Conservation (phyloP, 2,888 invertebrate species). For the Macaria liturata region DNA sequence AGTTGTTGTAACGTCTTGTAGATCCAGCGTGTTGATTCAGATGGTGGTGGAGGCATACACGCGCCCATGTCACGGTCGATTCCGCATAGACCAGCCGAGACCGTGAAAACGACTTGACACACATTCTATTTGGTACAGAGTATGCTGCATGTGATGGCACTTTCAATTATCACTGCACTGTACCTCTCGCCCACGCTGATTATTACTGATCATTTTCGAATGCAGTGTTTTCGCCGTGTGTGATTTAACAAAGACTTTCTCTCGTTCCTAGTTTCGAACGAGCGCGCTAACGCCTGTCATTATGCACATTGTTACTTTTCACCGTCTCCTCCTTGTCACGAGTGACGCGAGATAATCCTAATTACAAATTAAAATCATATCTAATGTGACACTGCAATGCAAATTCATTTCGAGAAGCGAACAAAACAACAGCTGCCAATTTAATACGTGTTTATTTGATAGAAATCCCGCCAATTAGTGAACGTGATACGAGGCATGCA, state of each 20-base stretch:
- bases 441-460: slow-evolving; percentile 47
- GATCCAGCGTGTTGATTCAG: slow-evolving; percentile 10
- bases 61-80: slow-evolving; percentile 65
- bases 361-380: slow-evolving; percentile 65
- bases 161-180: slow-evolving; percentile 77
- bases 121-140: slow-evolving; percentile 69
- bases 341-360: slow-evolving; percentile 65
- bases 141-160: slow-evolving; percentile 69
- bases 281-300: slow-evolving; percentile 65
- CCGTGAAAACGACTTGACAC: slow-evolving; percentile 77
- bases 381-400: slow-evolving; percentile 62
- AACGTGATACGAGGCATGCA: slow-evolving; percentile 50
- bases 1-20: slow-evolving; percentile 3
- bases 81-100: slow-evolving; percentile 57
- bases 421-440: slow-evolving; percentile 40
- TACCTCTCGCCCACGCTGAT: slow-evolving; percentile 56
- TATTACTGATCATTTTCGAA: slow-evolving; percentile 63
- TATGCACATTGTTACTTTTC: slow-evolving; percentile 54
- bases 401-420: slow-evolving; percentile 51
- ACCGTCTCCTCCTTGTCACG: slow-evolving; percentile 64
- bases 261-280: slow-evolving; percentile 59
- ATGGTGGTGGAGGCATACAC: slow-evolving; percentile 31
- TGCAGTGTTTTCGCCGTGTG: slow-evolving; percentile 61
- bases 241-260: slow-evolving; percentile 71
- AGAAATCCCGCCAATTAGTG: slow-evolving; percentile 64